Conservation (phyloP, 2,113 vertebrate genomes). For the Alouatta palliata region DNA sequence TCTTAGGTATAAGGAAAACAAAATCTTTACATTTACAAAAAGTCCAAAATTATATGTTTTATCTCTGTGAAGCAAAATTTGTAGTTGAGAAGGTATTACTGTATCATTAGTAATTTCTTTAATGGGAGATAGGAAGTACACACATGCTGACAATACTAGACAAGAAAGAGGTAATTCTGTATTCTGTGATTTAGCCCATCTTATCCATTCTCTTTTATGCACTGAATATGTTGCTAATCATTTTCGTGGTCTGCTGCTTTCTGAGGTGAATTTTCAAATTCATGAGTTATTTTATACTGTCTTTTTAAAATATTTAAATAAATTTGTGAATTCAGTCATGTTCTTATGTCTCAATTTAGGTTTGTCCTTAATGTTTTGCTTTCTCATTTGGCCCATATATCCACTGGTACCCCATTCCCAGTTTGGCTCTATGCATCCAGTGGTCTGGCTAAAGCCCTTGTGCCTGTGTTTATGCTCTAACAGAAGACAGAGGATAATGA, state of each 20-base stretch:
- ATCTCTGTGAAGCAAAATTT: neutral
- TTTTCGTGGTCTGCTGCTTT: neutral
- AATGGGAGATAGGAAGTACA: neutral
- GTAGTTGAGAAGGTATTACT: neutral
- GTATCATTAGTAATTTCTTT: neutral
- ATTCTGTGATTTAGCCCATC: neutral
- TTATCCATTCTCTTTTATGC: neutral
- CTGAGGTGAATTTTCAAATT: neutral
- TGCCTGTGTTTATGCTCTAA: neutral
- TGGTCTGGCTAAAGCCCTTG: neutral
- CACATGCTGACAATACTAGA: neutral
- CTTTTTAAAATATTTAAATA: neutral
- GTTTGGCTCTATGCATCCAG: neutral
- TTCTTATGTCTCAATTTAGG: neutral
- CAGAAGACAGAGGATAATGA: neutral
- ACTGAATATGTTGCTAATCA: neutral
- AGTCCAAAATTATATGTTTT: neutral
- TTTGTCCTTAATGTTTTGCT: neutral
- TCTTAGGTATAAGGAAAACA: neutral
- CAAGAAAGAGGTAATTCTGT: neutral
- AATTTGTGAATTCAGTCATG: neutral
- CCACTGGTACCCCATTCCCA: neutral
- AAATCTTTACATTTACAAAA: neutral
- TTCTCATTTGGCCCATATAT: neutral
- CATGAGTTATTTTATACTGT: neutral